Evolutionary conservation across 2,113 vertebrate species (phyloP), one percentile per base, ranked within the genome.

Genomic region (Poeciliopsis occidentalis): DNA sequence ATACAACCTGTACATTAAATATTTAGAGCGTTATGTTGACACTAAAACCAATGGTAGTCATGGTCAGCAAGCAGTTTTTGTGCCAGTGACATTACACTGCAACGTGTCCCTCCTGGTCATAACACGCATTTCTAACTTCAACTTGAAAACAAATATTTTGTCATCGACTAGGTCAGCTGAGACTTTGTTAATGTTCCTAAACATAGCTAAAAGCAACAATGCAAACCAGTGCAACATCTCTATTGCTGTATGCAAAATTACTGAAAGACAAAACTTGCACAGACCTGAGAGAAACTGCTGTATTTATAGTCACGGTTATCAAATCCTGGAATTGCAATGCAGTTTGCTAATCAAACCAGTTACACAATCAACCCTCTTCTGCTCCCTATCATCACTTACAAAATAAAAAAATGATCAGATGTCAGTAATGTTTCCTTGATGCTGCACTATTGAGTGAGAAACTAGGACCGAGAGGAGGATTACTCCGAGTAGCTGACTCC

Each of bases 321-420:
- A 51, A 19, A 22, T 24, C 51, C 51, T 8, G 51, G 22, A 8
- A 22, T 2, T 6, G 7, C 22, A 54, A n/a, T 11, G 60, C 71
- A 67, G 63, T 79, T 67, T 73, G 67, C n/a, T 63, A 63, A 26
- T 67, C 61, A 67, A 71, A 79, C 67, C 5, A 70, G 51, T 37
- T 3, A 44, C 64, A 66, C 39, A 61, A 51, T 61, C 29, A 17
- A 12, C 26, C 57, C 31, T 29, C 8, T 26, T 22, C 1, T 61
- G 27, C 19, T 0, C 24, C 39, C 7, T 54, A 54, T 54, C 17
- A 19, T 2, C 26, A n/a, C 70, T 79, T 68, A 44, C 8, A 27
- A n/a, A 41, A 15, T 17, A 41, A 26, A 32, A 12, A 17, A 64
- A 11, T 73, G 12, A 41, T 78, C 12, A 19, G 31, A 41, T 63